Evolutionary conservation across 37 sponge, comb jelly and placozoan species (phyloP).

Genomic region (Oscarella lobularis): DNA sequence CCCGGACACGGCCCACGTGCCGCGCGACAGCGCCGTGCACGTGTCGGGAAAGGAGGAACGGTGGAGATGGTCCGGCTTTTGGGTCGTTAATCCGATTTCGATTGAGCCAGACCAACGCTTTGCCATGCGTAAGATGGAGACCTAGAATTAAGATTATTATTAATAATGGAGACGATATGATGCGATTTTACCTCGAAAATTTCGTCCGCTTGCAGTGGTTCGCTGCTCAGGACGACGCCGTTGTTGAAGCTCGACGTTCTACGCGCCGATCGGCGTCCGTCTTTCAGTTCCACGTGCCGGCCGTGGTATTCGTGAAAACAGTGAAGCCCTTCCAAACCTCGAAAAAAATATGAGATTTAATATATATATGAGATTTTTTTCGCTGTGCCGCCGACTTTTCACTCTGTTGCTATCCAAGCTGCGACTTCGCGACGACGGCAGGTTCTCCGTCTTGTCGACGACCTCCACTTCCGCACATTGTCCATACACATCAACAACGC

Average conservation of each 20-base stretch:
- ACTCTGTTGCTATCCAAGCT: too few relatives aligned
- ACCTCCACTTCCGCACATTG: neutral
- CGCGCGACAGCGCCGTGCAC: neutral
- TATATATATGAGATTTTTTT: too few relatives aligned
- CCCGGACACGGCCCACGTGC: constrained; percentile 19
- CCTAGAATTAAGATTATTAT: too few relatives aligned
- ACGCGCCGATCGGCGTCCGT: neutral
- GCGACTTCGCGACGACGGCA: too few relatives aligned
- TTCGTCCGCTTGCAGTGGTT: constrained; percentile 15
- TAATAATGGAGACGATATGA: neutral
- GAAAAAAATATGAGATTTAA: too few relatives aligned
- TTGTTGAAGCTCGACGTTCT: constrained; percentile 12
- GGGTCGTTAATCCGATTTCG: constrained; percentile 12
- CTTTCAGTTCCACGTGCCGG: neutral
- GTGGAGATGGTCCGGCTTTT: constrained; percentile 1
- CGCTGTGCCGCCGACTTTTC: too few relatives aligned
- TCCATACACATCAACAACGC: neutral
- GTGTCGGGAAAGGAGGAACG: constrained; percentile 9
- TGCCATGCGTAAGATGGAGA: neutral
- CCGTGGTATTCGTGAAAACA: neutral
- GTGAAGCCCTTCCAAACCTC: neutral
- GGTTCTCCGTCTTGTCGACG: too few relatives aligned
- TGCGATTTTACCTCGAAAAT: constrained; percentile 8
- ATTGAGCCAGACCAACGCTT: constrained; percentile 18
- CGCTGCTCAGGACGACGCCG: constrained; percentile 14